These are phyloP conservation scores for Syritta pipiens DNA, from an alignment of 2,888 invertebrate genomes.

Conservation along the genomic window DNA sequence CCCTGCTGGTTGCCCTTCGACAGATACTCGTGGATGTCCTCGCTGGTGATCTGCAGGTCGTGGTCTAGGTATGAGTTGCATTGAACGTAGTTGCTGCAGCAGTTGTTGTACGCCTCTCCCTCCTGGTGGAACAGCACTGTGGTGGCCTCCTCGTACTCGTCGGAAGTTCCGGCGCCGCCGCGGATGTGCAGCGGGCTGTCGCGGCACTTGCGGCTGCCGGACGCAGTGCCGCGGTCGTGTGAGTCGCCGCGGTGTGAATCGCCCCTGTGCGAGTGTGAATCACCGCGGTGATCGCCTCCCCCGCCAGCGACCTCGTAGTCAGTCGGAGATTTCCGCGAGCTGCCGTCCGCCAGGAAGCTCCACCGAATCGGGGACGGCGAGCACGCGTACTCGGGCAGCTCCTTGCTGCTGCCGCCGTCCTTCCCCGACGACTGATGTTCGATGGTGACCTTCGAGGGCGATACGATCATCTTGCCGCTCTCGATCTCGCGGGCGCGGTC, in stretches of 20 bases:
- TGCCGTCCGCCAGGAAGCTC: constrained; percentile 78
- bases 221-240: constrained; percentile 41
- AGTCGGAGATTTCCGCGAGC: constrained; percentile 74
- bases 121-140: constrained; percentile 79
- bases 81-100: constrained; percentile 79
- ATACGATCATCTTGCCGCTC: constrained; percentile 71
- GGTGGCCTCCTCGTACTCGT: constrained; percentile 74
- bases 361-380: constrained; percentile 79
- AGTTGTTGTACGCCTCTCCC: constrained; percentile 78
- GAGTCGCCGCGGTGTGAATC: too few species aligned
- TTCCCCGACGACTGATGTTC: constrained; percentile 75
- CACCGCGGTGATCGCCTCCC: constrained; percentile 40
- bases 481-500: constrained; percentile 76
- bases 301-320: constrained; percentile 72
- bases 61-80: constrained; percentile 79
- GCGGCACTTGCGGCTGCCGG: constrained; percentile 72
- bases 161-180: constrained; percentile 68
- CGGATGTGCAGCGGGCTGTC: constrained; percentile 76
- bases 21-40: constrained; percentile 78
- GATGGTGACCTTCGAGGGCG: constrained; percentile 76
- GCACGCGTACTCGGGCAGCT: constrained; percentile 78
- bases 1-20: constrained; percentile 77
- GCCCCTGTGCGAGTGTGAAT: constrained; percentile 59
- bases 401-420: constrained; percentile 75
- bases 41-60: constrained; percentile 79